These are phyloP conservation scores for Etheostoma spectabile DNA, from an alignment of 2,113 vertebrate species.

Conservation along the genomic window DNA sequence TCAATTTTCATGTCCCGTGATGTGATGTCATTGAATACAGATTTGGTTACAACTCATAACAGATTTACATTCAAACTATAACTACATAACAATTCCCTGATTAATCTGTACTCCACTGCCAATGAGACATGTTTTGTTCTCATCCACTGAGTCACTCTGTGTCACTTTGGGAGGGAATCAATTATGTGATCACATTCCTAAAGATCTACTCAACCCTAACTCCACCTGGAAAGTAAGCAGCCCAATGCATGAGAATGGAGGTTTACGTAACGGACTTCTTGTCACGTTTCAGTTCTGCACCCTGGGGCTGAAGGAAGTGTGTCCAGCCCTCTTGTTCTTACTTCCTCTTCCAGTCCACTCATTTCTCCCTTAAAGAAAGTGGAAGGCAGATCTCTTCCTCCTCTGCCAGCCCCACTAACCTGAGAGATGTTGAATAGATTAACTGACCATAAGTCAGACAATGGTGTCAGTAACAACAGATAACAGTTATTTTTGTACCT, in stretches of 20 bases:
- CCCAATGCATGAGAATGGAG: not conserved
- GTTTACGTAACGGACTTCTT: not conserved
- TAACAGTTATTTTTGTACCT: conserved; percentile 10
- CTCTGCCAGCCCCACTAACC: not conserved
- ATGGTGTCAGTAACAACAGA: not conserved
- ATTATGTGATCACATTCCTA: conserved; percentile 29
- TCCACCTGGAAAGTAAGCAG: conserved; percentile 30
- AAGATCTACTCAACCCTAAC: not conserved
- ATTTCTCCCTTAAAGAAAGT: conserved; percentile 1
- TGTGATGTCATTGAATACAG: not conserved
- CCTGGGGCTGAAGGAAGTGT: conserved; percentile 26
- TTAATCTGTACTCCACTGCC: not conserved
- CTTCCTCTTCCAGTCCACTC: conserved; percentile 50
- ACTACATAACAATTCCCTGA: not conserved
- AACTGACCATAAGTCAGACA: conserved; percentile 1
- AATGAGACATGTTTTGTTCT: not conserved
- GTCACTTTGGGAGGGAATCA: conserved; percentile 13
- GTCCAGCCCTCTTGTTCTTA: conserved; percentile 31
- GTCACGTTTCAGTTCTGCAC: conserved; percentile 13
- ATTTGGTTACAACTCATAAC: not conserved
- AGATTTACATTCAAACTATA: not conserved
- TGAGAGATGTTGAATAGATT: not conserved
- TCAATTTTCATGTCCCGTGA: not conserved
- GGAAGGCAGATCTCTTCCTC: conserved; percentile 11
- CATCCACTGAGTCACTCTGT: conserved; percentile 33